phyloP scores from a whole-genome alignment of 2,113 vertebrate species.

The Ammodytes marinus region DNA sequence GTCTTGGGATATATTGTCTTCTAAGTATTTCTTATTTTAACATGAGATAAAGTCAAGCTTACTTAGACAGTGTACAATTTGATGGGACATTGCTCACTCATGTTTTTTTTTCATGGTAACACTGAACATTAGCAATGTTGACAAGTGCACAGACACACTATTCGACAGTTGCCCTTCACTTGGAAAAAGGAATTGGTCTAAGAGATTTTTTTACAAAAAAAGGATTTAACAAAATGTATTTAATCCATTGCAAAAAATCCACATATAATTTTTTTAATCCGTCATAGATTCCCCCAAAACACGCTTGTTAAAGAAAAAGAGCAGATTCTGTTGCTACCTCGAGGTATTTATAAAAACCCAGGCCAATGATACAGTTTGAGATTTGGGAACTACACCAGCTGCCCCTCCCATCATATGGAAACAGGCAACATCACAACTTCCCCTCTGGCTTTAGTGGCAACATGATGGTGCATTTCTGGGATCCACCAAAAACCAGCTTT shows the following conservation, averaged over 20 bases:
- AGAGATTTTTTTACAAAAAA: neutral
- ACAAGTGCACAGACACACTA: slow-evolving; percentile 10
- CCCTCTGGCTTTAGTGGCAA: slow-evolving; percentile 55
- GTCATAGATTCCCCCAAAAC: neutral
- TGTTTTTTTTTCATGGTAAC: slow-evolving; percentile 29
- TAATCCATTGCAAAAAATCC: neutral
- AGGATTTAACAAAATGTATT: neutral
- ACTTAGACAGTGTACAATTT: neutral
- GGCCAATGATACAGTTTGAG: slow-evolving; percentile 19
- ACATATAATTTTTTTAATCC: neutral
- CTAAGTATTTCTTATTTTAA: too few relatives aligned
- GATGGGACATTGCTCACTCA: neutral
- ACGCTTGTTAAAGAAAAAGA: neutral
- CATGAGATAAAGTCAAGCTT: neutral
- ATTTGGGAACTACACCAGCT: slow-evolving; percentile 11
- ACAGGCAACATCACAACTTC: slow-evolving; percentile 34
- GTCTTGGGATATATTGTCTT: neutral
- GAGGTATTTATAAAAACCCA: slow-evolving; percentile 15
- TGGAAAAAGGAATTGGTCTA: neutral
- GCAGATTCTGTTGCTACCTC: neutral
- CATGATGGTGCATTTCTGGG: slow-evolving; percentile 40
- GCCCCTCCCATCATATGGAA: slow-evolving; percentile 56
- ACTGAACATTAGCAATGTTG: neutral
- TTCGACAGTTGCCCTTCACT: neutral
- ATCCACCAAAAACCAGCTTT: slow-evolving; percentile 29